Evolutionary conservation across 2,113 vertebrate genomes (phyloP), one percentile per base, ranked within the genome.

Genomic region (Hippoglossus stenolepis): DNA sequence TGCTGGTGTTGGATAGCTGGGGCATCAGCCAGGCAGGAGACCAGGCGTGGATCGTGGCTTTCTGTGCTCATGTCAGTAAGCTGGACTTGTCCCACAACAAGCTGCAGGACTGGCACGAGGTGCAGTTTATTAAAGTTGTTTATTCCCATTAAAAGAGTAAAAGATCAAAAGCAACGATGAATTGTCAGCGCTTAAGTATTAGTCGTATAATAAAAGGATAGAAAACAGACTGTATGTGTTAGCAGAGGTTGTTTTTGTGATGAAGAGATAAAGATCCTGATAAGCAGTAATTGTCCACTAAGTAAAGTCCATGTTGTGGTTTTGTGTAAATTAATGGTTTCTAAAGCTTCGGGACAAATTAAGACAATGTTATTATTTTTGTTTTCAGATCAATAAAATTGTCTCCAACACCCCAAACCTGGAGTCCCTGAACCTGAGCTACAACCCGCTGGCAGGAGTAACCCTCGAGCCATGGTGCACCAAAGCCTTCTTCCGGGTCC

Each of bases 351-450:
- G 20, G 40, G 40, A 5, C 45, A 1, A 31, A 31, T 31, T 6
- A 12, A 23, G 24, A 8, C 43, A 26, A n/a, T 14, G 9, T 45
- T 64, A n/a, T 43, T 21, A 3, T 70, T 7, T 59, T 12, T 6
- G 3, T 74, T 77, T 88, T 68, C 84, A 99, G 98, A 97, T 99
- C 94, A 96, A 96, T 95, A 98, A 97, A 95, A 99, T 99, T 85
- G 96, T 98, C 79, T 96, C 96, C 89, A 98, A 96, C 90, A 97
- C 99, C 90, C 97, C 98, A n/a, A 96, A 99, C 88, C 90, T 99
- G 95, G 94, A 96, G 82, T 99, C 98, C 91, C 95, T 99, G 87
- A 99, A 99, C 94, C 93, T 99, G 94, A 99, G 97, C 94, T 98
- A 96, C 88, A 99, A 99, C 91, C 97, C 97, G 54, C 94, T 99